Evolutionary conservation across 2,113 vertebrate species (phyloP).

Genomic region (Amblyornis subalaris): DNA sequence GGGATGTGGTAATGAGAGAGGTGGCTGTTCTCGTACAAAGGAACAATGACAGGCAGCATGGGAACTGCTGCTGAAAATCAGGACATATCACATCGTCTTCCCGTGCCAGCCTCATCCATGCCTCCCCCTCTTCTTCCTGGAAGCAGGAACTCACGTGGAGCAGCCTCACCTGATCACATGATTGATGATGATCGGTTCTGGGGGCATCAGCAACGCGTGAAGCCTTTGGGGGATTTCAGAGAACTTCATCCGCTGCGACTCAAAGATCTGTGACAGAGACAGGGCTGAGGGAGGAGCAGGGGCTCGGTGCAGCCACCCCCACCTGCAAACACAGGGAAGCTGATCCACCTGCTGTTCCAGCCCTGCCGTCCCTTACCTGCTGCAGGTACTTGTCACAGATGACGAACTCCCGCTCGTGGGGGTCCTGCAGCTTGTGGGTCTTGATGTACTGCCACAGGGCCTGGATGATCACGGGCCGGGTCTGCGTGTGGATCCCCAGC

Average conservation of each 20-base stretch:
- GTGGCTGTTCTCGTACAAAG: not conserved
- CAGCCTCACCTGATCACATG: constrained; percentile 91
- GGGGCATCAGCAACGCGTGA: constrained; percentile 97
- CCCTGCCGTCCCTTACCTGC: constrained; percentile 67
- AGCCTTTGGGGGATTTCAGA: constrained; percentile 88
- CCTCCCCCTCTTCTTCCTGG: not conserved
- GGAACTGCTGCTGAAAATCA: not conserved
- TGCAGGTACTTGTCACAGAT: constrained; percentile 91
- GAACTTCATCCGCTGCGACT: constrained; percentile 88
- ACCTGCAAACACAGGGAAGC: not conserved
- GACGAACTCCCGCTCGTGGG: constrained; percentile 86
- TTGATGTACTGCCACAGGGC: constrained; percentile 91
- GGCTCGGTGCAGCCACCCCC: not conserved
- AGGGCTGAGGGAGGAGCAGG: not conserved
- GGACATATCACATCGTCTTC: accelerated
- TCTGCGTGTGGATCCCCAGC: constrained; percentile 88
- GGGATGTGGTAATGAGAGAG: not conserved
- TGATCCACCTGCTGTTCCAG: accelerated
- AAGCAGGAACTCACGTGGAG: accelerated
- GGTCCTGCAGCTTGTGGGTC: constrained; percentile 89
- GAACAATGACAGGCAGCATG: not conserved
- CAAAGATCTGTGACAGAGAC: constrained; percentile 78
- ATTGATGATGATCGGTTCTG: constrained; percentile 98
- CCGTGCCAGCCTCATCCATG: not conserved
- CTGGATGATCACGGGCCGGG: constrained; percentile 88